A percentile compares a stretch with the other conserved stretches of the same genome.
phyloP scores from a whole-genome alignment of 2,113 vertebrate genomes.

The Cryptomyrus ogoouensis region DNA sequence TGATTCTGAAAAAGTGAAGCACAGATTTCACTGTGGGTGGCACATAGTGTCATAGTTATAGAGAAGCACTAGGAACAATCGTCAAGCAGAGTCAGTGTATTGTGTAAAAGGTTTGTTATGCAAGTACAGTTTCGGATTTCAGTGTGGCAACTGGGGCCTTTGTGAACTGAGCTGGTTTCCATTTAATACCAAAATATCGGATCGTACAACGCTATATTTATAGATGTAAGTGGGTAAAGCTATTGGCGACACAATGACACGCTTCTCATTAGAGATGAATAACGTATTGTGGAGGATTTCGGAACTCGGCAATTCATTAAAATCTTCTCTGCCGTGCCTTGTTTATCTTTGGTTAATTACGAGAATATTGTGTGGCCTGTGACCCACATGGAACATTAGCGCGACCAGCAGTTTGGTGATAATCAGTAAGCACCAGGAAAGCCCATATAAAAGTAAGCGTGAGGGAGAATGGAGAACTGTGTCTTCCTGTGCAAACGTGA shows the following conservation, averaged over 20 bases:
- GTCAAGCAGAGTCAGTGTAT: slow-evolving; percentile 49
- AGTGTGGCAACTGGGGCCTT: slow-evolving; percentile 36
- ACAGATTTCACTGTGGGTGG: slow-evolving; percentile 56
- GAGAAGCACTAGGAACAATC: slow-evolving; percentile 53
- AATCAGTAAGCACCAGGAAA: slow-evolving; percentile 57
- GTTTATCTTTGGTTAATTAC: slow-evolving; percentile 67
- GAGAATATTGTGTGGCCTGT: slow-evolving; percentile 58
- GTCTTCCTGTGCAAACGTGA: slow-evolving; percentile 9
- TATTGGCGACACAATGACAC: slow-evolving; percentile 62
- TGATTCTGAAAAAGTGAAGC: slow-evolving; percentile 57
- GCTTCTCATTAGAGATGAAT: slow-evolving; percentile 72
- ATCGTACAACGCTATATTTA: slow-evolving; percentile 60
- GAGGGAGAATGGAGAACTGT: not conserved
- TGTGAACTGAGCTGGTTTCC: slow-evolving; percentile 53
- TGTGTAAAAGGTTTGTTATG: slow-evolving; percentile 56
- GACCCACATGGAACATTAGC: slow-evolving; percentile 61
- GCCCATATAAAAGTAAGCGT: slow-evolving; percentile 52
- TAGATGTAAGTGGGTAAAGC: slow-evolving; percentile 44
- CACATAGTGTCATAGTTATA: slow-evolving; percentile 60
- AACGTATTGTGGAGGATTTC: slow-evolving; percentile 62
- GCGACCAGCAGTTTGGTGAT: slow-evolving; percentile 53
- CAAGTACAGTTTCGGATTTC: slow-evolving; percentile 51
- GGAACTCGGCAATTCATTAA: slow-evolving; percentile 57
- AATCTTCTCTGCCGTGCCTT: slow-evolving; percentile 56
- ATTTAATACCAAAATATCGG: slow-evolving; percentile 47